Base-by-base conservation (phyloP, 2,797 vertebrate genomes). In the Chelmon rostratus region DNA sequence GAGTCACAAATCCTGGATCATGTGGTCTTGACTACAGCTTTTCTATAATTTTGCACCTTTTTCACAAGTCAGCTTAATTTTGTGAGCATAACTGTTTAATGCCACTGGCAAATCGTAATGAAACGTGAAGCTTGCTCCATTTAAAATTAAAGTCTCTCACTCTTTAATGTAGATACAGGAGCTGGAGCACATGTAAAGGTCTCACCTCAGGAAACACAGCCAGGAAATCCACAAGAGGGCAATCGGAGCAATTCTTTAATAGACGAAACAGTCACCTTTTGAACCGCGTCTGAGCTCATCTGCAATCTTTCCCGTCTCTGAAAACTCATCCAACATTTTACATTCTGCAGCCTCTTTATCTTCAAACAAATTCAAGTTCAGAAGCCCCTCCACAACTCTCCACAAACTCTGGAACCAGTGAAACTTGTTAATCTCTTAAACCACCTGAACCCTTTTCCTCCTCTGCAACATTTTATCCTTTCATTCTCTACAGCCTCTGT, bases 391-490 rank as follows among this genome's bases (percentile, higher is more conserved):
- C 78, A 15, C 49, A 84, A 74, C 80, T 73, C 66, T 52, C 46
- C 40, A n/a, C 78, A 74, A 80, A 87, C 84, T 88, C 81, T 61
- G 83, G 84, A 83, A 67, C 70, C 49, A 69, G 52, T 73, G 68
- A 90, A 90, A 88, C 63, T 73, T 82, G 61, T 71, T 88, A 79
- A 91, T 88, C 85, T 81, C 72, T 73, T 67, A 85, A 86, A 82
- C 49, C 57, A 67, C 56, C 78, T 72, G 74, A 90, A 88, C 81
- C 42, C 65, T 68, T 47, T 58, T 76, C 79, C 76, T 82, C 61
- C 66, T 44, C 61, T 79, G 73, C 72, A 80, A 86, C 68, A 76
- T 86, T 77, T 86, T 78, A 81, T 81, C 80, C 80, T 68, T 87
- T 72, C 68, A 76, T 76, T 79, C 52, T 58, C 61, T 8, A 0